Percentiles rank a stretch among this genome's conserved stretches.
phyloP scores from a whole-genome alignment of 2,113 vertebrate species.

The Chunga burmeisteri region DNA sequence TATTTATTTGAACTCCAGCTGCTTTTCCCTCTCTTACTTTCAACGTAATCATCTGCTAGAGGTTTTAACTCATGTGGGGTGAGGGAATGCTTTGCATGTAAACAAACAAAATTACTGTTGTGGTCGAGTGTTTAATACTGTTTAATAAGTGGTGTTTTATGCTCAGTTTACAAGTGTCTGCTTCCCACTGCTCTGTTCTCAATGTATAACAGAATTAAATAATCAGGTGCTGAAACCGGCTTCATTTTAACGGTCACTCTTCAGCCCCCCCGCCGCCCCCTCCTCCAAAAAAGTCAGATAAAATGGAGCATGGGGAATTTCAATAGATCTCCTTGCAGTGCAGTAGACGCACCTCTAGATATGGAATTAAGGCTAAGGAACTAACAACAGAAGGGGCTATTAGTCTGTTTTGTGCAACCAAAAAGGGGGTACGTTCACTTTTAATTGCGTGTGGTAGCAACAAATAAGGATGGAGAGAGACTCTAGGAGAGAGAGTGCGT shows the following conservation, averaged over 20 bases:
- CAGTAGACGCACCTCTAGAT: slow-evolving; percentile 54
- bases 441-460: slow-evolving; percentile 49
- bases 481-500: not conserved
- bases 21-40: slow-evolving; percentile 46
- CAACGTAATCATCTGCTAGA: slow-evolving; percentile 42
- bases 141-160: slow-evolving; percentile 47
- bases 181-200: slow-evolving; percentile 66
- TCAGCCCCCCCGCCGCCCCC: slow-evolving; percentile 2
- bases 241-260: slow-evolving; percentile 65
- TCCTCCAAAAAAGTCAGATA: slow-evolving; percentile 71
- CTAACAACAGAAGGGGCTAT: slow-evolving; percentile 45
- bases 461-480: slow-evolving; percentile 41
- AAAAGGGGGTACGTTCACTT: slow-evolving; percentile 57
- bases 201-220: slow-evolving; percentile 69
- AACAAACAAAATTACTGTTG: slow-evolving; percentile 65
- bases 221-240: slow-evolving; percentile 71
- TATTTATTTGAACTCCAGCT: slow-evolving; percentile 43
- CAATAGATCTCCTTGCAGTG: slow-evolving; percentile 59
- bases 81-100: slow-evolving; percentile 63
- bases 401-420: slow-evolving; percentile 60
- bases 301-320: slow-evolving; percentile 73
- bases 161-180: slow-evolving; percentile 52
- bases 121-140: slow-evolving; percentile 4
- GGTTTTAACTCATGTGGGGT: slow-evolving; percentile 21
- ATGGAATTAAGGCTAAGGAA: slow-evolving; percentile 63